Conservation (phyloP, 2,888 invertebrate species). For the Willowsia nigromaculata region DNA sequence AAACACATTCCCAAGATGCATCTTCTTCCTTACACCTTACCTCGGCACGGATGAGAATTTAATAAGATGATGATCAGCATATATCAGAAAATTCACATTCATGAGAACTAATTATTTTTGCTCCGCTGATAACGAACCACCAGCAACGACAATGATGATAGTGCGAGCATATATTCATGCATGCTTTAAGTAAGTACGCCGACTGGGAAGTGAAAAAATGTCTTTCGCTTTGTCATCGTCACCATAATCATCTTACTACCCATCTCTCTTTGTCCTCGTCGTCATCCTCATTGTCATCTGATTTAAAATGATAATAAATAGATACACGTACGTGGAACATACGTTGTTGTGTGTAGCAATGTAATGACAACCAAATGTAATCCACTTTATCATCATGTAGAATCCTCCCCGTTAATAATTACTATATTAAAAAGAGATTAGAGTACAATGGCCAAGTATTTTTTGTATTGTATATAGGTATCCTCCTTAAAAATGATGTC, state of each 20-base stretch:
- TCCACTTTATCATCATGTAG: neutral
- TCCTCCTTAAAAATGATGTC: slow-evolving; percentile 1
- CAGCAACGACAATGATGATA: slow-evolving; percentile 10
- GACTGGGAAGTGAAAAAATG: slow-evolving; percentile 55
- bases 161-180: neutral
- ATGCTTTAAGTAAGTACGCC: neutral
- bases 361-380: neutral
- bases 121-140: neutral
- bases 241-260: slow-evolving; percentile 6
- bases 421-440: slow-evolving; percentile 50
- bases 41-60: slow-evolving; percentile 44
- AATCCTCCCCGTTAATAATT: slow-evolving; percentile 8
- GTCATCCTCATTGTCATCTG: slow-evolving; percentile 32
- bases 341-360: neutral
- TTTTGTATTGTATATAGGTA: neutral
- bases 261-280: neutral
- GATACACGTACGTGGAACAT: neutral
- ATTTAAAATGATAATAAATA: slow-evolving; percentile 45
- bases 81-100: slow-evolving; percentile 5
- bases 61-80: slow-evolving; percentile 18
- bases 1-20: neutral
- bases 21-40: slow-evolving; percentile 19
- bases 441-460: slow-evolving; percentile 46
- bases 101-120: slow-evolving; percentile 43
- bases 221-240: slow-evolving; percentile 55